phyloP scores from a whole-genome alignment of 1,140 invertebrate genomes.

The Rhopalosiphum maidis region DNA sequence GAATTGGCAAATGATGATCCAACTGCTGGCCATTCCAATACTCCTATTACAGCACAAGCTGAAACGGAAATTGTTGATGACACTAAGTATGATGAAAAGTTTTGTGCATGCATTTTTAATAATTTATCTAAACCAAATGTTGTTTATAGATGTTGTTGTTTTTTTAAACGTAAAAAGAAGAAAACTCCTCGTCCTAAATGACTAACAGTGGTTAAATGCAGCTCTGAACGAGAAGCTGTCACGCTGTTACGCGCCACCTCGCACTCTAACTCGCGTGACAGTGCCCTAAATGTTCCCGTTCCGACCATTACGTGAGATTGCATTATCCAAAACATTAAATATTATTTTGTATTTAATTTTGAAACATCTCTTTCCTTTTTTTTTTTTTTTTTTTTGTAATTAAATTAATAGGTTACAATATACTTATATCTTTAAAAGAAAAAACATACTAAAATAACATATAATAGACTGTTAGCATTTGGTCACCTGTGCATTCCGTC shows the following conservation, averaged over 20 bases:
- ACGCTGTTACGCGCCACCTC: conserved; percentile 72
- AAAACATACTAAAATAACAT: conserved; percentile 46
- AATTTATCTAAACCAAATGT: conserved; percentile 60
- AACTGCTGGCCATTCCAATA: conserved; percentile 94
- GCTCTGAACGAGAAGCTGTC: conserved; percentile 72
- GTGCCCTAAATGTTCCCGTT: conserved; percentile 65
- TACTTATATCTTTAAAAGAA: conserved; percentile 53
- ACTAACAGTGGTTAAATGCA: conserved; percentile 68
- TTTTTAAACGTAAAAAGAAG: conserved; percentile 97
- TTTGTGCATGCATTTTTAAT: conserved; percentile 13
- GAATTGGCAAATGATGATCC: conserved; percentile 94
- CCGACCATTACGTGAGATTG: conserved; percentile 56
- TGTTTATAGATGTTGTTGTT: conserved; percentile 91
- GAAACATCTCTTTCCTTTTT: conserved; percentile 51
- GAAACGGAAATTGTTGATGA: conserved; percentile 92
- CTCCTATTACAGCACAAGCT: conserved; percentile 89
- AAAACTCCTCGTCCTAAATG: conserved; percentile 84
- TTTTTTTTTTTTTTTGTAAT: conserved; percentile 30
- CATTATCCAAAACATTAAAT: conserved; percentile 48
- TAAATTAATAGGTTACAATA: conserved; percentile 56
- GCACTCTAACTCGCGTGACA: conserved; percentile 73
- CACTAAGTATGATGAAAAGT: conserved; percentile 74
- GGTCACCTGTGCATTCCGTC: conserved; percentile 54
- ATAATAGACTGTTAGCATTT: conserved; percentile 47
- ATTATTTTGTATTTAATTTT: conserved; percentile 53